A percentile compares a stretch with the other conserved stretches of the same genome.
Evolutionary conservation across 2,888 invertebrate species (phyloP).

Genomic region (Fragum sueziense): DNA sequence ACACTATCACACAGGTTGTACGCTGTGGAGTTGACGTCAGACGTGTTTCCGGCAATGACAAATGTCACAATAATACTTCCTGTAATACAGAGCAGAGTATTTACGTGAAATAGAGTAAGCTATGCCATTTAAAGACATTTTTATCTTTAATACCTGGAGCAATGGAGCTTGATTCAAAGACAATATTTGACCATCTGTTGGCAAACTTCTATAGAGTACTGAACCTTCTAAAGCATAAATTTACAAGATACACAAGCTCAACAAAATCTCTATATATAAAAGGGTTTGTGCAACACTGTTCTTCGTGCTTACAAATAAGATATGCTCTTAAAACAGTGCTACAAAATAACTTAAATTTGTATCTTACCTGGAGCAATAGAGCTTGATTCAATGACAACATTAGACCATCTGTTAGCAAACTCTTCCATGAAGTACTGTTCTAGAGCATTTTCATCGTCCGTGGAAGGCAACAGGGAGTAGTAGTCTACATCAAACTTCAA

Average conservation of each 20-base stretch:
- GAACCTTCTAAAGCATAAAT: conserved; percentile 55
- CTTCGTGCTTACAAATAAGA: too few species aligned
- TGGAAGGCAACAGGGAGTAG: conserved; percentile 32
- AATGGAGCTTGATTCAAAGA: neutral
- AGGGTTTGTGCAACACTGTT: too few species aligned
- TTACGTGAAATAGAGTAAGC: too few species aligned
- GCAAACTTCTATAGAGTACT: conserved; percentile 58
- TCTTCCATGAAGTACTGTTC: conserved; percentile 57
- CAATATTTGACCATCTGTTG: conserved; percentile 32
- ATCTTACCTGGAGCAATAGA: conserved; percentile 6
- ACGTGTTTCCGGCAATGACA: conserved; percentile 54
- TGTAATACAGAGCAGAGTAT: conserved; percentile 50
- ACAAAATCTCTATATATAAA: too few species aligned
- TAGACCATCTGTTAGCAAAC: conserved; percentile 49
- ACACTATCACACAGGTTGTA: conserved; percentile 61
- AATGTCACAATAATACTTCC: conserved; percentile 68
- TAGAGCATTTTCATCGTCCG: conserved; percentile 50
- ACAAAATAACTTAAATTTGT: too few species aligned
- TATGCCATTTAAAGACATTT: too few species aligned
- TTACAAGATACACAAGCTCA: too few species aligned
- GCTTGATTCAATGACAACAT: neutral
- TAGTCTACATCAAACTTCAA: conserved; percentile 45
- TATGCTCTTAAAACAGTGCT: too few species aligned
- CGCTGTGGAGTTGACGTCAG: conserved; percentile 57
- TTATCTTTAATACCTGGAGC: conserved; percentile 8